Evolutionary conservation across 1,140 invertebrate species (phyloP), one percentile per base, ranked within the genome.

Genomic region (Charaxes varanes): DNA sequence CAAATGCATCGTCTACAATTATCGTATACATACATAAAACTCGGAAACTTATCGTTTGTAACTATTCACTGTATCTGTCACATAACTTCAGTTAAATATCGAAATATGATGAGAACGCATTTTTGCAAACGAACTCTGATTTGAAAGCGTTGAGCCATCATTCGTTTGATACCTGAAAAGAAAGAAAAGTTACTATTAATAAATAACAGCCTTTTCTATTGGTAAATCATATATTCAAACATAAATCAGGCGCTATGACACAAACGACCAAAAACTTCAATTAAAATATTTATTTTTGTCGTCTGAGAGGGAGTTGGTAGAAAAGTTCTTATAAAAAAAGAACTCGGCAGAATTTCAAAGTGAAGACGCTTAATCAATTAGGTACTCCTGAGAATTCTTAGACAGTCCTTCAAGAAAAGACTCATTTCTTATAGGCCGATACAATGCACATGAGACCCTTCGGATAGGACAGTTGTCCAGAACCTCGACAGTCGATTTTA

Each of bases 1-100:
- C 62, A 90, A 76, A 85, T 90, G 89, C 89, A 90, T 90, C 76
- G 65, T 80, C 58, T 50, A 59, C 37, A 50, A 24, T 28, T 36
- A 35, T 46, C 41, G 41, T 44, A 48, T 46, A 48, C 40, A 31
- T 33, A 45, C 40, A 53, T n/a, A n/a, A n/a, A n/a, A n/a, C 31
- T 59, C 34, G 11, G 31, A 43, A 37, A 56, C 45, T 53, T 48
- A 41, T 35, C 48, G 53, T 59, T 52, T 34, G 10, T 31, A 43
- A 52, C 23, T 45, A 30, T 44, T 41, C 47, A 60, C 46, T 42
- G 36, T 52, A 45, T 65, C 58, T 53, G 71, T 79, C 74, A 79
- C 69, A 76, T 76, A 60, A 58, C 62, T 63, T 41, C 51, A 43
- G 30, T 15, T 41, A 24, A 13, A 40, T 14, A 21, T 46, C 32